A percentile compares a stretch with the other conserved stretches of the same genome.
These are phyloP conservation scores for Argentina silus DNA, from an alignment of 2,797 vertebrate genomes.

Conservation along the genomic window DNA sequence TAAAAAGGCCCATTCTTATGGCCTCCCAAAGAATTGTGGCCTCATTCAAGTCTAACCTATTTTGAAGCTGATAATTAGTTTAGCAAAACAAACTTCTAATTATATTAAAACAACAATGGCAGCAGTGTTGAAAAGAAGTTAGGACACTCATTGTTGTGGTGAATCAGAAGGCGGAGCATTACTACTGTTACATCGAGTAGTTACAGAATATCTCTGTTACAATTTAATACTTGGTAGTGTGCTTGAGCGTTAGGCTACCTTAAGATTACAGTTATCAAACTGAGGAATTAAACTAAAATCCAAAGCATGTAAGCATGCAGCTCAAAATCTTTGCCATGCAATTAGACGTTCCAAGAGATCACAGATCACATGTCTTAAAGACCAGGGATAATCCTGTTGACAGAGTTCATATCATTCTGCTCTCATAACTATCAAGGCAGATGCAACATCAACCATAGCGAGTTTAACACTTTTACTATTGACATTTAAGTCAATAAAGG, in stretches of 20 bases:
- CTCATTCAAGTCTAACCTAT: constrained; percentile 42
- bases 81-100: constrained; percentile 75
- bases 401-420: background rate
- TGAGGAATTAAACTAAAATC: background rate
- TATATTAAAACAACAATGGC: constrained; percentile 68
- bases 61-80: constrained; percentile 64
- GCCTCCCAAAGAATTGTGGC: constrained; percentile 35
- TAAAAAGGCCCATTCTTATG: constrained; percentile 38
- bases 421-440: background rate
- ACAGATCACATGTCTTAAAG: background rate
- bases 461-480: background rate
- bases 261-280: too few species aligned
- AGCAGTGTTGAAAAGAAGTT: constrained; percentile 53
- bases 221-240: background rate
- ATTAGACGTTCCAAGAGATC: too few species aligned
- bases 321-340: too few species aligned
- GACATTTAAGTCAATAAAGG: constrained; percentile 12
- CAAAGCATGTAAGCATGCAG: too few species aligned
- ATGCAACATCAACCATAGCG: background rate
- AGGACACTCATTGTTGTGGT: constrained; percentile 42
- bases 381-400: background rate
- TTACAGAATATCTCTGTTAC: background rate
- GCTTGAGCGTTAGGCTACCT: background rate
- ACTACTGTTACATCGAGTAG: background rate
- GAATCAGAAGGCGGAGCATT: background rate